These are phyloP conservation scores for Nerophis lumbriciformis DNA, from an alignment of 2,113 vertebrate species.

Conservation along the genomic window DNA sequence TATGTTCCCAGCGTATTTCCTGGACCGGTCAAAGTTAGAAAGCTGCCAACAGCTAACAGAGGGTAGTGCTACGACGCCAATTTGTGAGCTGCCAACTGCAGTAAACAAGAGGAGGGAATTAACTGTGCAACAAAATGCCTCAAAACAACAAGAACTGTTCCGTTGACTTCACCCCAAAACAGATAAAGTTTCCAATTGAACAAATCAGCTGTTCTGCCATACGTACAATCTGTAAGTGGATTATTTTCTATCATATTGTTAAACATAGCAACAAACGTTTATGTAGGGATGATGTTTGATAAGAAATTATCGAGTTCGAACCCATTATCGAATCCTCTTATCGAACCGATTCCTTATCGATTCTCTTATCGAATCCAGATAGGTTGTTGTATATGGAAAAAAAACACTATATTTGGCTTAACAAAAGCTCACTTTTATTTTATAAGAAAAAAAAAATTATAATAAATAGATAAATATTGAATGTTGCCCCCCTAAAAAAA, in stretches of 20 bases:
- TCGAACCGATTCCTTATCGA: too few species aligned
- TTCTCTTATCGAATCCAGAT: too few species aligned
- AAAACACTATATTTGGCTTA: too few species aligned
- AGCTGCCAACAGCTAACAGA: conserved; percentile 1
- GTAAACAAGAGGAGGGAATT: conserved; percentile 4
- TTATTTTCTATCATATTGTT: not conserved
- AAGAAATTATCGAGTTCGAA: too few species aligned
- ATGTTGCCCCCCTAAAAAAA: too few species aligned
- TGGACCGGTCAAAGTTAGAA: not conserved
- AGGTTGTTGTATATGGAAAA: too few species aligned
- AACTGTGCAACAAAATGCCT: not conserved
- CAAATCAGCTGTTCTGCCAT: not conserved
- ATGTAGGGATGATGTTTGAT: too few species aligned
- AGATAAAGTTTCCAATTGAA: not conserved
- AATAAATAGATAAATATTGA: too few species aligned
- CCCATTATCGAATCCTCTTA: too few species aligned
- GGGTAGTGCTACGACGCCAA: not conserved
- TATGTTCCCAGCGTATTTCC: conserved; percentile 1
- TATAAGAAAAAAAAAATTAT: too few species aligned
- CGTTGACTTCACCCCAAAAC: not conserved
- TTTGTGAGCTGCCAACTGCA: not conserved
- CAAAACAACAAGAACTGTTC: not conserved
- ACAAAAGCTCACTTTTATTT: too few species aligned
- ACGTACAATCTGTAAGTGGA: not conserved
- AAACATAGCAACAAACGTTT: too few species aligned